These are phyloP conservation scores for Cydia splendana DNA, from an alignment of 1,140 invertebrate genomes.

Conservation along the genomic window DNA sequence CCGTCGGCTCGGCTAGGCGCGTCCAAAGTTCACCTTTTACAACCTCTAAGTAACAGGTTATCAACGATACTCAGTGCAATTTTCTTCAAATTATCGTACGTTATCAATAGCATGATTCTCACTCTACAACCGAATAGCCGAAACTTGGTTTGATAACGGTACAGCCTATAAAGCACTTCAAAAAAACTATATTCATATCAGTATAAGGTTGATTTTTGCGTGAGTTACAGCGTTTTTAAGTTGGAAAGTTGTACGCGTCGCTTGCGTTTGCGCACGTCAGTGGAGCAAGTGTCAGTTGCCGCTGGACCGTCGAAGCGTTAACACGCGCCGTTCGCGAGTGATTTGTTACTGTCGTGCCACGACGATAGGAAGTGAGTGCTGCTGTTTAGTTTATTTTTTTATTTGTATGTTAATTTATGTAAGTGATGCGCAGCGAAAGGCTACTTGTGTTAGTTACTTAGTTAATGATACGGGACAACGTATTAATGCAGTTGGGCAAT, in stretches of 20 bases:
- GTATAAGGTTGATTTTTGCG: background rate
- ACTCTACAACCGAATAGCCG: slow-evolving; percentile 21
- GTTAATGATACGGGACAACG: slow-evolving; percentile 9
- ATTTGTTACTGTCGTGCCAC: slow-evolving; percentile 10
- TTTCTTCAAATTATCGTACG: slow-evolving; percentile 17
- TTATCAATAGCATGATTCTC: slow-evolving; percentile 29
- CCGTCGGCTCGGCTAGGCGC: slow-evolving; percentile 11
- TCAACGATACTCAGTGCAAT: slow-evolving; percentile 19
- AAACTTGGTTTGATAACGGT: slow-evolving; percentile 28
- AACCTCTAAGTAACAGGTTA: slow-evolving; percentile 2
- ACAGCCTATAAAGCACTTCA: background rate
- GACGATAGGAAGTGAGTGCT: slow-evolving; percentile 16
- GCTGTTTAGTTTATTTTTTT: slow-evolving; percentile 15
- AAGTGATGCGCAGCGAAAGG: slow-evolving; percentile 9
- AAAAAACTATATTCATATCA: background rate
- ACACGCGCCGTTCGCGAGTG: slow-evolving; percentile 17
- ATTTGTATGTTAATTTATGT: slow-evolving; percentile 18
- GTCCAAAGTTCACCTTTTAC: slow-evolving; percentile 24
- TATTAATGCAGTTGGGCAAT: background rate
- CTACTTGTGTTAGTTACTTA: slow-evolving; percentile 16
- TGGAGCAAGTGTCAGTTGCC: slow-evolving; percentile 14
- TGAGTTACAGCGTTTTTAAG: background rate
- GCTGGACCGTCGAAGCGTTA: background rate
- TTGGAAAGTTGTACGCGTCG: slow-evolving; percentile 10
- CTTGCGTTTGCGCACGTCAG: background rate